A percentile compares a stretch with the other conserved stretches of the same genome.
Evolutionary conservation across 1,140 invertebrate species (phyloP).

Genomic region (Zophobas atratus): DNA sequence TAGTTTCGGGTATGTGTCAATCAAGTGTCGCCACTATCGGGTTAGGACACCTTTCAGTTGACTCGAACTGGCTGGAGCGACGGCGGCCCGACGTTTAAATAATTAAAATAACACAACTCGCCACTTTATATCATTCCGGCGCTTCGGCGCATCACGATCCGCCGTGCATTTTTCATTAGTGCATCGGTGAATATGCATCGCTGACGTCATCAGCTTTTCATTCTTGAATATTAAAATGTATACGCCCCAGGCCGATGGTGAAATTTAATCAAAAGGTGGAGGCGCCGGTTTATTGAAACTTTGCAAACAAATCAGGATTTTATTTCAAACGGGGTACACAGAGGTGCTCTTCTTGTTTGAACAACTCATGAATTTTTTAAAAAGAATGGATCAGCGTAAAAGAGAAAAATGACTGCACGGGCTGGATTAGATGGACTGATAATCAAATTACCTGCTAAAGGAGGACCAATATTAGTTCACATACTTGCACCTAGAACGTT

Average conservation of each 20-base stretch:
- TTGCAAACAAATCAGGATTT: not conserved
- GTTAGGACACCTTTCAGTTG: conserved; percentile 41
- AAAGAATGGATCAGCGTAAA: too few species aligned
- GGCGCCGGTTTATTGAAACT: not conserved
- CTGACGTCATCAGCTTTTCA: conserved; percentile 17
- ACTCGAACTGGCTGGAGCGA: conserved; percentile 15
- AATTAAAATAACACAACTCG: conserved; percentile 42
- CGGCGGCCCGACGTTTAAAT: conserved; percentile 30
- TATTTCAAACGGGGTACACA: not conserved
- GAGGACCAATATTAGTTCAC: too few species aligned
- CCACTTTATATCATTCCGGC: conserved; percentile 34
- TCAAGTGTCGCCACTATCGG: conserved; percentile 48
- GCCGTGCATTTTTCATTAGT: conserved; percentile 35
- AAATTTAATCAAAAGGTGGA: conserved; percentile 24
- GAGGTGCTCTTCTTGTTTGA: too few species aligned
- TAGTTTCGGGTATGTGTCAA: conserved; percentile 50
- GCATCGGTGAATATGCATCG: conserved; percentile 17
- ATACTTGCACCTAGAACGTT: too few species aligned
- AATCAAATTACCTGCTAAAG: too few species aligned
- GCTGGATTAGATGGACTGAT: too few species aligned
- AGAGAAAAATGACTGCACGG: too few species aligned
- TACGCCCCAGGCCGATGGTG: not conserved
- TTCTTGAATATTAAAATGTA: conserved; percentile 28
- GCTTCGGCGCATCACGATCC: conserved; percentile 15
- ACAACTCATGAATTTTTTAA: too few species aligned